Conservation (phyloP, 1,140 invertebrate species). For the Cherax quadricarinatus region DNA sequence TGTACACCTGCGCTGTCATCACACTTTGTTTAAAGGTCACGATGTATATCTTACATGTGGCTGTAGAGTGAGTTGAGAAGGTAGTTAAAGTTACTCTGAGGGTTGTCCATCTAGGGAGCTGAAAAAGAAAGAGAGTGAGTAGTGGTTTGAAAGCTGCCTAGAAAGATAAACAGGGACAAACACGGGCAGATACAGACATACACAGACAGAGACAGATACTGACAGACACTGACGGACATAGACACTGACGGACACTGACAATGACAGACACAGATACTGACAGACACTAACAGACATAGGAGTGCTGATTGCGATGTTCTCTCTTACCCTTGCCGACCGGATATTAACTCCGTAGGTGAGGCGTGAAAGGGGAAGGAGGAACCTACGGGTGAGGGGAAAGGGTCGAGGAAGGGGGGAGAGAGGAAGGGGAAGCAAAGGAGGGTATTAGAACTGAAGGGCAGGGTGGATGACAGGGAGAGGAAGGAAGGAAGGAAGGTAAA, state of each 20-base stretch:
- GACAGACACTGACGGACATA: no score
- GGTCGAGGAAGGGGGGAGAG: neutral
- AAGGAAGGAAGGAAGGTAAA: neutral
- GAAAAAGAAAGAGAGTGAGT: no score
- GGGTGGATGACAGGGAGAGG: conserved; percentile 7
- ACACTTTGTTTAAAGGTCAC: no score
- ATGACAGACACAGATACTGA: neutral
- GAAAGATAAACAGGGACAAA: no score
- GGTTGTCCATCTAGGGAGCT: no score
- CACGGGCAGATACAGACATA: no score
- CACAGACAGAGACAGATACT: no score
- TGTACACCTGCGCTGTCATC: no score
- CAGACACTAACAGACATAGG: neutral
- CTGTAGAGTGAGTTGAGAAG: no score
- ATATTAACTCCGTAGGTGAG: neutral
- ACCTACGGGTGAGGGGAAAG: neutral
- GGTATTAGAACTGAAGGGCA: neutral
- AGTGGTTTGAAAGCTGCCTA: no score
- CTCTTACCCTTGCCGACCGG: neutral
- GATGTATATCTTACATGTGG: no score
- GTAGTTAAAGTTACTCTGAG: no score
- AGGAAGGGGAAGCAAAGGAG: neutral
- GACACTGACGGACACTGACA: neutral
- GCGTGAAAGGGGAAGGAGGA: neutral
- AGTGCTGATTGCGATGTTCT: neutral